These are phyloP conservation scores for Drosophila ficusphila DNA, from an alignment of 1,140 invertebrate genomes.

Conservation along the genomic window DNA sequence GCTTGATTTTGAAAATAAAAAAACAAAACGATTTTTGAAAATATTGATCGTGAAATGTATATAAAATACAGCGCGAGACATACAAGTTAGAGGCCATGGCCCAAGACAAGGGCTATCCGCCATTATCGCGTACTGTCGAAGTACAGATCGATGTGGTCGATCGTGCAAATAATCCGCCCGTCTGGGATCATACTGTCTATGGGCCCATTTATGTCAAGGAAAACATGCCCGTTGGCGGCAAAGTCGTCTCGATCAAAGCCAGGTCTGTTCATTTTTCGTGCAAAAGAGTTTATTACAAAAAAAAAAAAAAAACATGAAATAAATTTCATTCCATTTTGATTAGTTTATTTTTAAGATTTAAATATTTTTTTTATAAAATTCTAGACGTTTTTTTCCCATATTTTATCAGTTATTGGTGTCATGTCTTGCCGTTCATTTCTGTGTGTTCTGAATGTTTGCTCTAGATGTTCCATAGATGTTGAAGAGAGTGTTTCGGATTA, in stretches of 20 bases:
- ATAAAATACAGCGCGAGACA: slow-evolving; percentile 93
- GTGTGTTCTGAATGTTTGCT: slow-evolving; percentile 63
- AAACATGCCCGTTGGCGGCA: slow-evolving; percentile 97
- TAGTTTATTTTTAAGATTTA: slow-evolving; percentile 60
- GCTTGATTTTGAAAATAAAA: slow-evolving; percentile 68
- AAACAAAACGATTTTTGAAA: slow-evolving; percentile 27
- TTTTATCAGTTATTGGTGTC: slow-evolving; percentile 51
- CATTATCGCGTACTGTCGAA: slow-evolving; percentile 96
- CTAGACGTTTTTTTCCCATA: slow-evolving; percentile 42
- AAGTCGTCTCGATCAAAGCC: slow-evolving; percentile 98
- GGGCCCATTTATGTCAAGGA: slow-evolving; percentile 98
- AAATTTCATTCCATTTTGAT: slow-evolving; percentile 64
- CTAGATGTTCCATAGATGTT: slow-evolving; percentile 31
- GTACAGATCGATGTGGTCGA: slow-evolving; percentile 99
- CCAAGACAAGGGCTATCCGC: slow-evolving; percentile 97
- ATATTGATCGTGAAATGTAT: slow-evolving; percentile 51
- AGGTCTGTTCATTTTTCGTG: slow-evolving; percentile 90
- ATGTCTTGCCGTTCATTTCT: slow-evolving; percentile 36
- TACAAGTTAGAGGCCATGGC: slow-evolving; percentile 98
- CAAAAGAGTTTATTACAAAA: slow-evolving; percentile 46
- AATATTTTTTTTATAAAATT: slow-evolving; percentile 18
- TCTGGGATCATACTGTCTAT: slow-evolving; percentile 98
- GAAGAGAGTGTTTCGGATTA: background rate
- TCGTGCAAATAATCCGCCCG: slow-evolving; percentile 97
- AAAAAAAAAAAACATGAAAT: slow-evolving; percentile 35